A percentile compares a stretch with the other conserved stretches of the same genome.
Evolutionary conservation across 1,140 invertebrate genomes (phyloP).

Genomic region (Wiebesia pumilae): DNA sequence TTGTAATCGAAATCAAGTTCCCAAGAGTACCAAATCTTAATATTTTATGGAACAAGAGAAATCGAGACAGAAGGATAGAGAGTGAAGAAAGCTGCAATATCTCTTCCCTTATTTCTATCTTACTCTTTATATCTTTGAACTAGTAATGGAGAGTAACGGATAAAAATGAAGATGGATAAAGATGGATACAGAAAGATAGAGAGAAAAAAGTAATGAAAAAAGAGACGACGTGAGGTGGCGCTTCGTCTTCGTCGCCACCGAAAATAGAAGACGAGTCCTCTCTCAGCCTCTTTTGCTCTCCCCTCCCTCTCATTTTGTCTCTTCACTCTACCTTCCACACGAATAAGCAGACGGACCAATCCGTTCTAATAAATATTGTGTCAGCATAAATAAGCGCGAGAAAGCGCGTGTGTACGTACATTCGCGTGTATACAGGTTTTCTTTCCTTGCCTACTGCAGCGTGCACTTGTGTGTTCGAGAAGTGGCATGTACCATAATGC

Average conservation of each 20-base stretch:
- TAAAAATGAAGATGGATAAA: not conserved
- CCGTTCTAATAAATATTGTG: constrained; percentile 76
- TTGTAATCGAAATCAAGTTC: too few species aligned
- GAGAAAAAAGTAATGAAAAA: constrained; percentile 32
- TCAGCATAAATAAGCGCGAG: constrained; percentile 73
- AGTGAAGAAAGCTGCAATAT: too few species aligned
- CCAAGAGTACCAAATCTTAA: too few species aligned
- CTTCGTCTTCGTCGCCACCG: constrained; percentile 58
- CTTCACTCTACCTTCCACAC: not conserved
- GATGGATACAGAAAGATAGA: constrained; percentile 7
- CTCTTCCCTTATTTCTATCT: too few species aligned
- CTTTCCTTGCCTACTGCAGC: not conserved
- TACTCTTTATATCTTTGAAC: too few species aligned
- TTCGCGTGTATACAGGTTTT: not conserved
- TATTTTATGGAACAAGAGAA: too few species aligned
- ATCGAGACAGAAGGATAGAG: too few species aligned
- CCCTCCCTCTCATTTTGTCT: not conserved
- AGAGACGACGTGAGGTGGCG: constrained; percentile 48
- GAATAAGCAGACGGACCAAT: constrained; percentile 71
- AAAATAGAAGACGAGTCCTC: constrained; percentile 67
- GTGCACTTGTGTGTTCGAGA: not conserved
- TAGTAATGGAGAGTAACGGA: not conserved
- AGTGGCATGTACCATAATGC: not conserved
- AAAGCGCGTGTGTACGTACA: not conserved
- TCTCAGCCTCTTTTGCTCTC: constrained; percentile 52